A percentile compares a stretch with the other conserved stretches of the same genome.
Evolutionary conservation across 2,113 vertebrate species (phyloP).

Genomic region (human (Homo sapiens)): DNA sequence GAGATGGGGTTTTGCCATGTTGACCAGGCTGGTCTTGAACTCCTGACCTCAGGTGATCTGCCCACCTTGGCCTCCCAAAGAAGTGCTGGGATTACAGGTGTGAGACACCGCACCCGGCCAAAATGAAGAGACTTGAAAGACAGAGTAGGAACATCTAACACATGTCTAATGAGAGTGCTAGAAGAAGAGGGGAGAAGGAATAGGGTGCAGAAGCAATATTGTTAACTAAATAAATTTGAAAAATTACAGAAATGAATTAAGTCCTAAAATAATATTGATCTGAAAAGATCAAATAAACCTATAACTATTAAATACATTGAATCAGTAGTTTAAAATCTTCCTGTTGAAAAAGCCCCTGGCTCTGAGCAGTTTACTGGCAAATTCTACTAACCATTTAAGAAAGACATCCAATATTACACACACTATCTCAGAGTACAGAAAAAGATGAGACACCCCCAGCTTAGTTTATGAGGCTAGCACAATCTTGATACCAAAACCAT

Average conservation of each 20-base stretch:
- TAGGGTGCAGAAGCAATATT: background rate
- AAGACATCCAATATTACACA: background rate
- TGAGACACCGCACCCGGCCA: no score
- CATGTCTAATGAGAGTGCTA: background rate
- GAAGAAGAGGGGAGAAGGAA: background rate
- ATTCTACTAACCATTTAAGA: background rate
- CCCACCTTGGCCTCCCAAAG: no score
- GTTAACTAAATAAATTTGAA: background rate
- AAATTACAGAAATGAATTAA: background rate
- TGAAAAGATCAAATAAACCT: background rate
- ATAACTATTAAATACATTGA: conserved; percentile 9
- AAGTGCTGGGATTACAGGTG: no score
- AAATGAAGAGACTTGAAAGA: background rate
- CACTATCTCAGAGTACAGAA: background rate
- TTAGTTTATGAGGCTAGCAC: background rate
- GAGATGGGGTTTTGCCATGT: no score
- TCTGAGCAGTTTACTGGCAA: background rate
- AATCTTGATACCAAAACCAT: background rate
- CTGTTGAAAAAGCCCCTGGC: background rate
- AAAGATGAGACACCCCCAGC: background rate
- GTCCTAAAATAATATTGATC: conserved; percentile 8
- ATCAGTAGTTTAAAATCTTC: conserved; percentile 12
- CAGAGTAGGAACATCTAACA: background rate
- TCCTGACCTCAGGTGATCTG: no score
- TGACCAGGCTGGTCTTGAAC: no score